Percentiles rank a stretch among this genome's conserved stretches.
Evolutionary conservation across 2,888 invertebrate genomes (phyloP).

Genomic region (Hoplodrina ambigua): DNA sequence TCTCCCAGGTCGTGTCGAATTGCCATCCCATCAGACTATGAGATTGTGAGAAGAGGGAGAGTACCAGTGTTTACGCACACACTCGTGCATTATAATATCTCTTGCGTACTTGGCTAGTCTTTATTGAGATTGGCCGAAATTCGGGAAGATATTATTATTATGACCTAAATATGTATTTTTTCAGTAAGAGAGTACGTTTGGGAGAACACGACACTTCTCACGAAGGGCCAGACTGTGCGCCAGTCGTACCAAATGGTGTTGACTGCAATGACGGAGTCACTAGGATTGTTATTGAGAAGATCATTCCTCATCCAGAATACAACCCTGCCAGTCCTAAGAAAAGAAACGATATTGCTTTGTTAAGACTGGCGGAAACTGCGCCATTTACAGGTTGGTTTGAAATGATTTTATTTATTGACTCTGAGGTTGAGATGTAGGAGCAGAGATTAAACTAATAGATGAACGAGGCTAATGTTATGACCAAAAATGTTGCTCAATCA

Average conservation of each 20-base stretch:
- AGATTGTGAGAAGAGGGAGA: too few species aligned
- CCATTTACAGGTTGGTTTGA: slow-evolving; percentile 57
- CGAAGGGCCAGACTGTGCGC: slow-evolving; percentile 80
- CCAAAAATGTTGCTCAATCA: too few species aligned
- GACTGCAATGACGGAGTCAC: slow-evolving; percentile 83
- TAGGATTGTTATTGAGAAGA: slow-evolving; percentile 74
- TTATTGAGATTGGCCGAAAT: too few species aligned
- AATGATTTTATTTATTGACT: background rate
- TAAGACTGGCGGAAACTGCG: slow-evolving; percentile 75
- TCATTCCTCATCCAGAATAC: slow-evolving; percentile 85
- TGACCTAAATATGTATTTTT: slow-evolving; percentile 2
- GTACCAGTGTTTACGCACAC: too few species aligned
- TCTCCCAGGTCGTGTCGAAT: too few species aligned
- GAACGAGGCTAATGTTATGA: background rate
- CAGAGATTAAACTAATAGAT: background rate
- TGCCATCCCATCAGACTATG: too few species aligned
- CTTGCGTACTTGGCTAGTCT: too few species aligned
- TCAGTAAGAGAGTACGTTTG: slow-evolving; percentile 66
- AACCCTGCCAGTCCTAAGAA: slow-evolving; percentile 52
- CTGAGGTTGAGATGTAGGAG: background rate
- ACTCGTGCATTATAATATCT: too few species aligned
- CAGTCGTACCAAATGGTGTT: slow-evolving; percentile 66
- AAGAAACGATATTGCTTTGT: slow-evolving; percentile 85
- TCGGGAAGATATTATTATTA: too few species aligned
- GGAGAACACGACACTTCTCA: slow-evolving; percentile 87